A percentile compares a stretch with the other conserved stretches of the same genome.
Evolutionary conservation across 2,797 vertebrate genomes (phyloP).

Genomic region (Galaxias olidus): DNA sequence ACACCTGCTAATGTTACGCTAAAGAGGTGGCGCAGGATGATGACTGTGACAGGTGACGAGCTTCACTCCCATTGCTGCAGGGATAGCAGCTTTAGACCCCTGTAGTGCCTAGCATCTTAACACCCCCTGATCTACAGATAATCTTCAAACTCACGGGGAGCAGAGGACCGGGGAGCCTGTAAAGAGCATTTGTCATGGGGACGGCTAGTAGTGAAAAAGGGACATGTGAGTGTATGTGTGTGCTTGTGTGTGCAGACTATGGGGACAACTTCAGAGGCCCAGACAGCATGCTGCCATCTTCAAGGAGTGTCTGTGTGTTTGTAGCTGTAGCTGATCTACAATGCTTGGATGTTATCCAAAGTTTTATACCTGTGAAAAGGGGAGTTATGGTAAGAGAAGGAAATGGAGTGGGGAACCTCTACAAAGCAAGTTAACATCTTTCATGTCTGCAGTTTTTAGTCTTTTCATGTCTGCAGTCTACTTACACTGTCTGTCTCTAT

Average conservation of each 20-base stretch:
- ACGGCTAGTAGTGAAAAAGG: not conserved
- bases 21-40: too few relatives aligned
- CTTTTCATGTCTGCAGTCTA: conserved; percentile 13
- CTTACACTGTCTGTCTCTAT: not conserved
- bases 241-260: too few relatives aligned
- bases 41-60: not conserved
- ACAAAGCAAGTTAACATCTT: too few relatives aligned
- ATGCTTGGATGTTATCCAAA: too few relatives aligned
- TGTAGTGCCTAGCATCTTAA: not conserved
- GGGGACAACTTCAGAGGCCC: not conserved
- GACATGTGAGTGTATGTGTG: not conserved
- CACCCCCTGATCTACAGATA: conserved; percentile 2
- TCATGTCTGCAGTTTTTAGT: too few relatives aligned
- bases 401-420: not conserved
- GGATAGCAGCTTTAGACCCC: not conserved
- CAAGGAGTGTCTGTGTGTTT: conserved; percentile 14
- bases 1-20: too few relatives aligned
- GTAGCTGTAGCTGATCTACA: conserved; percentile 7
- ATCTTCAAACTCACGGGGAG: not conserved
- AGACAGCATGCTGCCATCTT: not conserved
- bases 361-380: not conserved
- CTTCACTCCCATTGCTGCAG: not conserved
- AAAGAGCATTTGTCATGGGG: not conserved
- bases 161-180: not conserved
- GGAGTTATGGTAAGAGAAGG: not conserved